Evolutionary conservation across 2,113 vertebrate species (phyloP), one percentile per base, ranked within the genome.

Genomic region (Calyptommatus sinebrachiatus): DNA sequence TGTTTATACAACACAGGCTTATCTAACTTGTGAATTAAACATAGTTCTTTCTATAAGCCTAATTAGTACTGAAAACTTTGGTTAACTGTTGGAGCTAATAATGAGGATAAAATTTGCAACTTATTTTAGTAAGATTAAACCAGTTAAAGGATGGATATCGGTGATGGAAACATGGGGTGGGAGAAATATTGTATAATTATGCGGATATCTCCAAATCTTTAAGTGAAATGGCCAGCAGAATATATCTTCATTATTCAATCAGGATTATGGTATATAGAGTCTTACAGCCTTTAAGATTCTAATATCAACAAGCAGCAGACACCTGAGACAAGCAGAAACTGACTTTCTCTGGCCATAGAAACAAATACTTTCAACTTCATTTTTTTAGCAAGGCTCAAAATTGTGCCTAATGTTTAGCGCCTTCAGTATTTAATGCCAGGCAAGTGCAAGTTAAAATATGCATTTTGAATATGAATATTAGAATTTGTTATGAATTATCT

Each of bases 401-500:
- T n/a, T n/a, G n/a, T n/a, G n/a, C n/a, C n/a, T n/a, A n/a, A n/a
- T n/a, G 31, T 31, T 22, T 4, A 21, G 21, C 63, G 4, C 82
- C 83, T 72, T 83, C 71, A 74, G 9, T 24, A 24, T 35, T 87
- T 67, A 83, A 5, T 61, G 66, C 2, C 28, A 65, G 22, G 29
- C 83, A 76, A 8, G 16, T 83, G 60, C 81, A 88, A 83, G 61
- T 76, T 79, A 53, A 31, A 67, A 67, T 67, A 35, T 24, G 28
- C 3, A 62, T 41, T 35, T 20, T 57, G 22, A 24, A 31, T 26
- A 22, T 22, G 53, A 61, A 1, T 35, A 8, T 5, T 4, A 22
- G 65, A 21, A 62, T 2, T 63, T 70, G 2, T 62, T 85, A 80
- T n/a, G 78, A 75, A 81, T 7, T 73, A 66, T 83, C 1, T 83